Percentiles rank a stretch among this genome's conserved stretches.
Conservation (phyloP, 2,797 vertebrate species). For the Crypturellus tataupa region DNA sequence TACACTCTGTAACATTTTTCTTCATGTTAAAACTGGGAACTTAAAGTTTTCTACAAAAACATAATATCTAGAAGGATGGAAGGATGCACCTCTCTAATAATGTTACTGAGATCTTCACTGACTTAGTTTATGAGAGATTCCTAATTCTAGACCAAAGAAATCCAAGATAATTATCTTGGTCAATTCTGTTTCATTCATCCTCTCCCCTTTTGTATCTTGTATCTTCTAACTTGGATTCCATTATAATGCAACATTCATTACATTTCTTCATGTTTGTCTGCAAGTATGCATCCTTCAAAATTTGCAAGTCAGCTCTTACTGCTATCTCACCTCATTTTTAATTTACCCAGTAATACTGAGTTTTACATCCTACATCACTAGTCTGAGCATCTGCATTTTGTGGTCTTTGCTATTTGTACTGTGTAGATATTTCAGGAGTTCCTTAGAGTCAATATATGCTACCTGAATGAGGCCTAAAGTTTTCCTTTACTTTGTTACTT, state of each 20-base stretch:
- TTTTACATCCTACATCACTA: not conserved
- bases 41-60: not conserved
- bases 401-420: not conserved
- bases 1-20: not conserved
- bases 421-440: not conserved
- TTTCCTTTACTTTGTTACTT: not conserved
- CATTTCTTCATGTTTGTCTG: too few species aligned
- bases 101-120: not conserved
- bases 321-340: not conserved
- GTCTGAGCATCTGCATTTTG: not conserved
- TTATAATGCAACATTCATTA: not conserved
- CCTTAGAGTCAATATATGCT: not conserved
- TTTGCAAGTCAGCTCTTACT: too few species aligned
- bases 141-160: not conserved
- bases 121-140: not conserved
- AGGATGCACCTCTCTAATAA: not conserved
- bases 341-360: not conserved
- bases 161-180: not conserved
- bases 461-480: not conserved
- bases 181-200: not conserved
- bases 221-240: not conserved
- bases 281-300: not conserved
- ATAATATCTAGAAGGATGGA: too few species aligned
- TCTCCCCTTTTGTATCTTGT: too few species aligned
- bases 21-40: not conserved